Base-by-base conservation (phyloP, 2,797 vertebrate genomes). In the Gouania willdenowi region DNA sequence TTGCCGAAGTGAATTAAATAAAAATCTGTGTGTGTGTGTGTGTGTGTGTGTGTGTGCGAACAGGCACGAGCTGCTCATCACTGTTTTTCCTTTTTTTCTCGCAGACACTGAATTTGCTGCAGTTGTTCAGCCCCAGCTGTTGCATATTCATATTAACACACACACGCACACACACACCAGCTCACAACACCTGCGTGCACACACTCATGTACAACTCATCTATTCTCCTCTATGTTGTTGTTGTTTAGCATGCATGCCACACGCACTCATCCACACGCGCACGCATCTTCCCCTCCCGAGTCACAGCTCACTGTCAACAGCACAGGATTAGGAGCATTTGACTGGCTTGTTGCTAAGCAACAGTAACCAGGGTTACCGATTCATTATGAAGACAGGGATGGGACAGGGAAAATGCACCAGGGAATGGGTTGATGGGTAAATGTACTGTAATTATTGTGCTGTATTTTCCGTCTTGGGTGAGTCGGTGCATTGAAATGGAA, bases 261-360 rank as follows among this genome's bases (percentile, higher is more conserved):
- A 27, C 57, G 30, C 15, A 6, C 6, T 4, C 26, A 21, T 33
- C 41, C 45, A 9, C 51, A 57, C 44, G 34, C 19, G 19, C 6
- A 1, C 16, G 22, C 72, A 62, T 77, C 55, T 75, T 69, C 62
- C 46, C 59, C 31, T 72, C 66, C 53, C 75, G 53, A 71, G 64
- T 83, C 81, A 86, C 84, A 84, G 82, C 87, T 87, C 85, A 83
- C 84, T 88, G 87, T 88, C 86, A 89, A 84, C 87, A 85, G 79
- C 50, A 26, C 66, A 69, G 86, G 87, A 90, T 89, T 89, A 88
- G 80, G 82, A 89, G 87, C 84, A 79, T 89, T 87, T 88, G 82
- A 87, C 88, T 85, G 77, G 75, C 78, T 74, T 90, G 89, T 91
- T 91, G 79, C 89, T 83, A 81, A 69, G 89, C 77, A 86, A 88